These are phyloP conservation scores for Drosophila affinis DNA, from an alignment of 2,888 invertebrate genomes.

Conservation along the genomic window DNA sequence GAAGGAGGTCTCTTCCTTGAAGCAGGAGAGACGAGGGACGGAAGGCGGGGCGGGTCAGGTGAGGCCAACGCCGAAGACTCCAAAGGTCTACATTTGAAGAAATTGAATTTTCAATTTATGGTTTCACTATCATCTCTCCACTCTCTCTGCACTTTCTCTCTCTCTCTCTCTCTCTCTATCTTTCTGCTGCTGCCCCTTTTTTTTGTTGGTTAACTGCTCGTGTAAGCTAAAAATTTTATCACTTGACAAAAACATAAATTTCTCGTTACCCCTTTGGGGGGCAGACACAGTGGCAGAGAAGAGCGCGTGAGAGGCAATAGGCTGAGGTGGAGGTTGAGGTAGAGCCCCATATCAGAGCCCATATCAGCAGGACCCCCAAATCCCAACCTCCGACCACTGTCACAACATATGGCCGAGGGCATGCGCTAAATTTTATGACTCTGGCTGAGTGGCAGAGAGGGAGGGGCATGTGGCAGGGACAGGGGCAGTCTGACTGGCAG, in stretches of 20 bases:
- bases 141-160: background rate
- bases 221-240: conserved; percentile 81
- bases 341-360: too few species aligned
- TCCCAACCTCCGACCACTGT: background rate
- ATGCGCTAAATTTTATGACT: conserved; percentile 62
- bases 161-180: background rate
- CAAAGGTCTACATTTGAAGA: conserved; percentile 58
- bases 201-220: conserved; percentile 63
- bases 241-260: conserved; percentile 81
- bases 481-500: too few species aligned
- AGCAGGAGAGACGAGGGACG: too few species aligned
- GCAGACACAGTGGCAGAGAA: too few species aligned
- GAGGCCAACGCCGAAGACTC: conserved; percentile 11
- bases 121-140: conserved; percentile 69
- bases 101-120: conserved; percentile 81
- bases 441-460: conserved; percentile 25
- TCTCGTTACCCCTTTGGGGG: conserved; percentile 49
- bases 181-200: background rate
- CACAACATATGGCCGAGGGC: conserved; percentile 42
- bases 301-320: too few species aligned
- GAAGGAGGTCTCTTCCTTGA: background rate
- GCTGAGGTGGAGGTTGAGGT: too few species aligned
- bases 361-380: too few species aligned
- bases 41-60: conserved; percentile 27
- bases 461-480: background rate